phyloP scores from a whole-genome alignment of 2,113 vertebrate genomes.

The Cromileptes altivelis region DNA sequence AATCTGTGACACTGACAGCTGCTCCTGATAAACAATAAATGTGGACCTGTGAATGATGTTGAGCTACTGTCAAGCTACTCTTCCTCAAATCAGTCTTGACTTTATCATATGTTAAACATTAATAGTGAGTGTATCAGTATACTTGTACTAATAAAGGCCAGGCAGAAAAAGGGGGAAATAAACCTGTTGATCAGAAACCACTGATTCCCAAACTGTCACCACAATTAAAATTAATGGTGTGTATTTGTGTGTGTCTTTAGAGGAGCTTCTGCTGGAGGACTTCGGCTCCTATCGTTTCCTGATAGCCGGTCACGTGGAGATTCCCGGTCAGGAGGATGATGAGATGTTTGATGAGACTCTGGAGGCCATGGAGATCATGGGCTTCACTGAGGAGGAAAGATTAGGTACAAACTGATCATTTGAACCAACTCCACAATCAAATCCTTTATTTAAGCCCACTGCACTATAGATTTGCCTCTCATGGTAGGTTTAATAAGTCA shows the following conservation, averaged over 20 bases:
- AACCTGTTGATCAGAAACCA: slow-evolving; percentile 8
- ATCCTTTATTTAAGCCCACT: not conserved
- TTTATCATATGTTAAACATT: not conserved
- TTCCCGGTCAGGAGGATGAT: slow-evolving; percentile 91
- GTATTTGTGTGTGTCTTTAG: slow-evolving; percentile 74
- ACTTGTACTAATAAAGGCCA: not conserved
- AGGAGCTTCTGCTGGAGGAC: slow-evolving; percentile 91
- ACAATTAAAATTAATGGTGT: slow-evolving; percentile 28
- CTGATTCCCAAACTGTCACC: slow-evolving; percentile 12
- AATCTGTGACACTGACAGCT: not conserved
- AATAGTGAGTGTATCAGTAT: not conserved
- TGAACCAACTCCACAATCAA: no score
- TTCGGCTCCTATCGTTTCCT: slow-evolving; percentile 93
- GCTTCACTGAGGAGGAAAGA: slow-evolving; percentile 93
- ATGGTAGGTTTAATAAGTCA: not conserved
- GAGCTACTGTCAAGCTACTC: no score
- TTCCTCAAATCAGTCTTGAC: not conserved
- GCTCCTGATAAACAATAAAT: no score
- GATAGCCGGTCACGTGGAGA: slow-evolving; percentile 89
- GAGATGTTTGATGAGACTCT: slow-evolving; percentile 94
- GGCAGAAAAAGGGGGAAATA: no score
- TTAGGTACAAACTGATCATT: slow-evolving; percentile 73
- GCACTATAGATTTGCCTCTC: not conserved
- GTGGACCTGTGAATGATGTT: not conserved
- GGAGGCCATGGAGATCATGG: slow-evolving; percentile 97